Base-by-base conservation (phyloP, 2,113 vertebrate genomes). In the Pachyramphus minor region DNA sequence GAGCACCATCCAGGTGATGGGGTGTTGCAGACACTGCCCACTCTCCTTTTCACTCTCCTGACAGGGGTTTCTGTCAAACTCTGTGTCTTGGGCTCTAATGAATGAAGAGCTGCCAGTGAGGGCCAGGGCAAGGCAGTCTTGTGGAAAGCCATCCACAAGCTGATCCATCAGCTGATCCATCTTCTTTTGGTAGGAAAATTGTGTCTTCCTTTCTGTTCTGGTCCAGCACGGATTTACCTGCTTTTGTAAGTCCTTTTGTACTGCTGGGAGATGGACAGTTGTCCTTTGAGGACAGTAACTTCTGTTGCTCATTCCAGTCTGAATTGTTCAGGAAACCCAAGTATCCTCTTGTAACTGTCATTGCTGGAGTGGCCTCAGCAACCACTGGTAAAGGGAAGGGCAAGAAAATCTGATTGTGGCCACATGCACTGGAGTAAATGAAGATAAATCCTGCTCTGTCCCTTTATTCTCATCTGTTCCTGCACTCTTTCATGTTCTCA, bases 1-100 rank as follows among this genome's bases (percentile, higher is more conserved):
- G 98, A 99, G 95, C 99, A 99, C 93, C 99, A 99, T 80, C 99
- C 99, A 98, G 99, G 99, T 99, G 82, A 98, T 14, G 20, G 53
- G 5, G 3, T 23, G 20, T 27, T 76, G 75, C 67, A 75, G 62
- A 19, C 59, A 4, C 77, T 45, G 66, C 60, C 30, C 17, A 0
- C 33, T 72, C 19, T 50, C n/a, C 37, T 78, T 50, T 78, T 24
- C 21, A 33, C 39, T 77, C 50, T 74, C 63, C 44, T 42, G 66
- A 59, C 33, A 18, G 52, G 44, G 28, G 33, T 15, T 78, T 73
- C 18, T 55, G 0, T 58, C 24, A 10, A 12, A 12, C 55, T 68
- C 37, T 42, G 1, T 56, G 6, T 41, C 11, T 35, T 17, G 69
- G 28, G 66, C 49, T 45, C 37, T 44, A 23, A 62, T 28, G 37